These are phyloP conservation scores for Glyptemys insculpta DNA, from an alignment of 2,797 vertebrate genomes.

Conservation along the genomic window DNA sequence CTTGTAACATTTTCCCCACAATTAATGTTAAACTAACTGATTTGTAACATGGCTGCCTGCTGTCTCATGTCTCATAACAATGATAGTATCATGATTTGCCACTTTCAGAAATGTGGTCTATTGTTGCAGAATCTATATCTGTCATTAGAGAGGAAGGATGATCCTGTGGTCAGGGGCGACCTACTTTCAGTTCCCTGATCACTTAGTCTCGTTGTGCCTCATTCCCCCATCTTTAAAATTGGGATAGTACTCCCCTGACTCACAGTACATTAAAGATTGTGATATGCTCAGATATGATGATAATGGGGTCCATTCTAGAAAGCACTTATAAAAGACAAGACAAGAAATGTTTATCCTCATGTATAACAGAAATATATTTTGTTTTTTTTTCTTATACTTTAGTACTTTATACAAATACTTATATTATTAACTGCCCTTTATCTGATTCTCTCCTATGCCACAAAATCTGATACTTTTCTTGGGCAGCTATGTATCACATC, in stretches of 20 bases:
- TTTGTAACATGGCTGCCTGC: not conserved
- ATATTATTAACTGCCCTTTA: conserved; percentile 3
- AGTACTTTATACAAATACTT: conserved; percentile 3
- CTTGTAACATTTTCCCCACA: not conserved
- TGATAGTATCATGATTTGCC: not conserved
- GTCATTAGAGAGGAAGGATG: not conserved
- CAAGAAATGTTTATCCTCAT: not conserved
- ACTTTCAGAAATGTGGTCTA: not conserved
- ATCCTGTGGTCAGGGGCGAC: not conserved
- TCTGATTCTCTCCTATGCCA: not conserved
- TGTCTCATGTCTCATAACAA: not conserved
- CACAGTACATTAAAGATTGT: not conserved
- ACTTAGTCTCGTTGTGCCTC: not conserved
- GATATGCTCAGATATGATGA: not conserved
- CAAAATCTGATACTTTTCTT: conserved; percentile 41
- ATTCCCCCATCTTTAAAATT: not conserved
- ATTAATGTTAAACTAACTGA: not conserved
- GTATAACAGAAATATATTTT: not conserved
- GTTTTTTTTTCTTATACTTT: not conserved
- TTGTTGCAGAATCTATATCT: not conserved
- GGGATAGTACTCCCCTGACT: not conserved
- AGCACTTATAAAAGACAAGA: not conserved
- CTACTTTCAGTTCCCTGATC: not conserved
- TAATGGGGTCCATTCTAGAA: not conserved
- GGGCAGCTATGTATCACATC: conserved; percentile 10